Base-by-base conservation (phyloP, 2,888 invertebrate genomes). In the Uropetala carovei region DNA sequence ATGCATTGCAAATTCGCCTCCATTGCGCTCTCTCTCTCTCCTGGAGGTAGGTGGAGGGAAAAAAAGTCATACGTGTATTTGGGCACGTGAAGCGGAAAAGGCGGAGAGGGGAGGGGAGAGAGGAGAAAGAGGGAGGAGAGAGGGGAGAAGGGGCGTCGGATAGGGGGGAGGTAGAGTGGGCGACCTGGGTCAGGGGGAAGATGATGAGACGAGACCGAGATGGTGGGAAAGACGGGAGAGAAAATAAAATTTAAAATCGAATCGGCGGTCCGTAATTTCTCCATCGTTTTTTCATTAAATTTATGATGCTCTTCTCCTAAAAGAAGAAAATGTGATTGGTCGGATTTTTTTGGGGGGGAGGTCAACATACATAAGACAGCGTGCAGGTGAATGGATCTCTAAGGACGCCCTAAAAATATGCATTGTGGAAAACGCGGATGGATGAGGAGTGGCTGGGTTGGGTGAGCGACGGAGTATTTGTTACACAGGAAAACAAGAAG, bases 1-100 rank as follows among this genome's bases (percentile, higher is more conserved):
- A 75, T 75, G 75, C 75, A 75, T 75, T 75, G 75, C 75, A 75
- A 75, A 75, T 75, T 75, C 75, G 8, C 75, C 75, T 27, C 11
- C 14, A 10, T 7, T 1, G 3, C 43, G 1, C 43, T 43, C 11
- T 64, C 64, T 7, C 11, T 7, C 64, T 18, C 68, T 22, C 68
- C 18, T 68, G 18, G 68, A n/a, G 75, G 75, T 13, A 75, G 27
- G 22, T 10, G 10, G 9, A 22, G 68, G 68, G 18, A 68, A 68
- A 68, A 75, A 75, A n/a, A 14, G 75, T 43, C 75, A 22, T 75
- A 22, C 75, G 75, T 75, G 75, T 27, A 75, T 75, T 75, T 22
- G 75, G 27, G 27, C 10, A 22, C 68, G n/a, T 11, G 22, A 11
- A 68, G 64, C n/a, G 64, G 64, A 22, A n/a, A 68, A 68, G 22